Conservation (phyloP, 2,113 vertebrate species). For the Anoura caudifer region DNA sequence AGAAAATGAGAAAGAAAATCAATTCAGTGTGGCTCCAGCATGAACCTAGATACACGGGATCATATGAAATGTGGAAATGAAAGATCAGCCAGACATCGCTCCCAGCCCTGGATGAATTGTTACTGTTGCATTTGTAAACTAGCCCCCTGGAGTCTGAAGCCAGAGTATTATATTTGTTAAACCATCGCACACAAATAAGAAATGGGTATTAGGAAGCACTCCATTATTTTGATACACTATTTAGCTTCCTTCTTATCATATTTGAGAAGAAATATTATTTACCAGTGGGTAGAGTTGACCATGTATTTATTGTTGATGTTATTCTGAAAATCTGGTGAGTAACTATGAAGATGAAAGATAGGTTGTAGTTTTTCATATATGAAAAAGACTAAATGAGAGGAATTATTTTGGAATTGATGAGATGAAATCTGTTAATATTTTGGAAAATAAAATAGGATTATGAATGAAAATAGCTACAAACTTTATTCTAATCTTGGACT, state of each 20-base stretch:
- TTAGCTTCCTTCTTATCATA: conserved; percentile 77
- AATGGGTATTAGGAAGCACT: conserved; percentile 69
- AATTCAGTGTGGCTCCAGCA: background rate
- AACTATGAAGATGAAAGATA: conserved; percentile 76
- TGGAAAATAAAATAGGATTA: conserved; percentile 56
- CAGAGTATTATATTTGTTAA: conserved; percentile 74
- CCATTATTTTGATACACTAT: conserved; percentile 69
- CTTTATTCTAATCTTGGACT: conserved; percentile 4
- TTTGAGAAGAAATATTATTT: conserved; percentile 77
- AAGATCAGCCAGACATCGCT: background rate
- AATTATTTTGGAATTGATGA: conserved; percentile 60
- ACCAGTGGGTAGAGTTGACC: conserved; percentile 61
- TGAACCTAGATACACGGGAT: background rate
- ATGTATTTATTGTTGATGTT: conserved; percentile 70
- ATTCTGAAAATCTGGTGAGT: conserved; percentile 72
- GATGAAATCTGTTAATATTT: conserved; percentile 70
- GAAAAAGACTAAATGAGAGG: conserved; percentile 61
- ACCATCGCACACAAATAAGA: conserved; percentile 72
- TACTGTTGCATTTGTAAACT: background rate
- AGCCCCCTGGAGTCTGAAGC: background rate
- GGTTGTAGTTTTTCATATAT: conserved; percentile 59
- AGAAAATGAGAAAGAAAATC: background rate
- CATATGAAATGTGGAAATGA: background rate
- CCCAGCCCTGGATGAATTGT: background rate
- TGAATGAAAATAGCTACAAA: conserved; percentile 36